Evolutionary conservation across 2,797 vertebrate genomes (phyloP).

Genomic region (Myotis planiceps): DNA sequence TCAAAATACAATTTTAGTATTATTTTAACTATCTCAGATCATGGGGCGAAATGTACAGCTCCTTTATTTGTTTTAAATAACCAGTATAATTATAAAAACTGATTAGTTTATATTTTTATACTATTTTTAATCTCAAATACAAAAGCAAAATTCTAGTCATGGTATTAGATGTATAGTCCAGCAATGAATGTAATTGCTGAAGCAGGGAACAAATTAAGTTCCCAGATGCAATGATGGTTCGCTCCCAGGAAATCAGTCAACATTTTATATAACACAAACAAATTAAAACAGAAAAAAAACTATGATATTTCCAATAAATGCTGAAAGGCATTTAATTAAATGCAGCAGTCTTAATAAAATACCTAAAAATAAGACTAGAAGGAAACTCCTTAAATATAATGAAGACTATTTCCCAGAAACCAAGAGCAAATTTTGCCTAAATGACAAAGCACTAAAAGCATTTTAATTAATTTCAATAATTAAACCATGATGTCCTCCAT

Average conservation of each 20-base stretch:
- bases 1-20: constrained; percentile 17
- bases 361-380: neutral
- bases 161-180: neutral
- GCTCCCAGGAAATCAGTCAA: neutral
- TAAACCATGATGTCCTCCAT: neutral
- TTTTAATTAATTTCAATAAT: neutral
- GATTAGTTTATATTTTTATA: neutral
- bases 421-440: neutral
- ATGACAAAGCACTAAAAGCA: neutral
- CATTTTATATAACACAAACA: neutral
- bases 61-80: neutral
- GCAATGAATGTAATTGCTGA: neutral
- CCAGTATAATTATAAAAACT: neutral
- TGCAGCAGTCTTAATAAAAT: constrained; percentile 16
- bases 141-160: neutral
- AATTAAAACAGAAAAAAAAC: neutral
- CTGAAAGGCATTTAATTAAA: neutral
- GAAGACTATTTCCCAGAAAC: constrained; percentile 6
- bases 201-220: neutral
- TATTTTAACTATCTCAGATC: neutral
- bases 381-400: neutral
- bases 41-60: neutral
- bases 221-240: neutral
- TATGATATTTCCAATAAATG: neutral
- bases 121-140: neutral